Evolutionary conservation across 2,888 invertebrate species (phyloP).

Genomic region (Eilema depressum): DNA sequence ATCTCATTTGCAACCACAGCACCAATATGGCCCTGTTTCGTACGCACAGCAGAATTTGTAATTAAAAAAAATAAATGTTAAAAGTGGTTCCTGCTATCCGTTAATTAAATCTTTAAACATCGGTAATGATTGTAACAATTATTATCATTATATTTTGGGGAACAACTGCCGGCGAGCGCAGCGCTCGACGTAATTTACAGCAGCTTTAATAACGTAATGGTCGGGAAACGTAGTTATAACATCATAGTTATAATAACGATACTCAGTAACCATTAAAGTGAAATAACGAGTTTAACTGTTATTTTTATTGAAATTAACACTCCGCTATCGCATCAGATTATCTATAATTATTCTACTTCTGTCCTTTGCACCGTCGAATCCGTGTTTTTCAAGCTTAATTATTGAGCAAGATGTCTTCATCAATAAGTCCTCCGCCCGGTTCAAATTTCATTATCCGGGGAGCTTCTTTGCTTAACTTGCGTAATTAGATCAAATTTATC

Average conservation of each 20-base stretch:
- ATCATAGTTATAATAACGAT: conserved; percentile 42
- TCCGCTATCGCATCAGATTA: conserved; percentile 17
- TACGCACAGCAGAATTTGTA: neutral
- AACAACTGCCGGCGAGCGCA: conserved; percentile 39
- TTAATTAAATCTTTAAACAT: conserved; percentile 63
- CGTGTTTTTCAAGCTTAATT: conserved; percentile 17
- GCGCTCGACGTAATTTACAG: conserved; percentile 40
- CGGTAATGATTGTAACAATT: conserved; percentile 42
- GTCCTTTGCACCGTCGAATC: conserved; percentile 10
- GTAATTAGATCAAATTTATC: conserved; percentile 19
- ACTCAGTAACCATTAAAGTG: conserved; percentile 44
- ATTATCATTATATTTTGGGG: conserved; percentile 45
- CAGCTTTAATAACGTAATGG: conserved; percentile 46
- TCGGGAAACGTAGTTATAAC: conserved; percentile 33
- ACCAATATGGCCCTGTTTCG: neutral
- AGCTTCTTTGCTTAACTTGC: conserved; percentile 10
- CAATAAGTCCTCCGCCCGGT: conserved; percentile 7
- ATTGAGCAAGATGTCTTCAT: conserved; percentile 22
- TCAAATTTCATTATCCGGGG: conserved; percentile 18
- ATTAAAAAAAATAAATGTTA: conserved; percentile 27
- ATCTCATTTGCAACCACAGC: neutral
- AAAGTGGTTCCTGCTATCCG: conserved; percentile 49
- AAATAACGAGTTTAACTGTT: conserved; percentile 43
- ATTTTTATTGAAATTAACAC: conserved; percentile 43
- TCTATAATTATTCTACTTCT: conserved; percentile 30